Evolutionary conservation across 1,140 invertebrate genomes (phyloP), one percentile per base, ranked within the genome.

Genomic region (Drosophila mayri): DNA sequence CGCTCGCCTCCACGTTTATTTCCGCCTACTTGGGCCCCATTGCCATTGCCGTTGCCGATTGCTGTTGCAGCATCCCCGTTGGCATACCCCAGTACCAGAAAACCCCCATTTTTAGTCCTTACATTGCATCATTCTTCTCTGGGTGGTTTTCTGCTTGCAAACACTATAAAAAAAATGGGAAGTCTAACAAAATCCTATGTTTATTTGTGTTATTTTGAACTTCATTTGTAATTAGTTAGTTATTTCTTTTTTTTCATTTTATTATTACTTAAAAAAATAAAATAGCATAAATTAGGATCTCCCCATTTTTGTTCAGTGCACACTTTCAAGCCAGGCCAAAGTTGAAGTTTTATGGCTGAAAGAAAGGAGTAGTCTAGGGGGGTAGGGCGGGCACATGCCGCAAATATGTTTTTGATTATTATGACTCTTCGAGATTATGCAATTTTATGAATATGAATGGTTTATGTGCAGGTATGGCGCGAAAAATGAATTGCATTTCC

Each of bases 391-490:
- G 65, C 68, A 57, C 75, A 83, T 82, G 76, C 82, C 88, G 78
- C 87, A 83, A 91, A 90, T 90, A 90, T 90, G 87, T 83, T 91
- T 91, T 90, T 90, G 87, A 90, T 90, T 90, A 91, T 91, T 88
- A 88, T 83, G 88, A 82, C 87, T 91, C 80, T 91, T 90, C 87
- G 76, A 90, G 87, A 91, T 91, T 91, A 90, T 90, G 88, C 83
- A 90, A 91, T 90, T 90, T 90, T 91, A 87, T 91, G 87, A 90
- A 91, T 91, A 91, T 88, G 76, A 90, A 91, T 90, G 73, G 44
- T 61, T 62, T 71, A 65, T 76, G 79, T 75, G 75, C 57, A 77
- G 74, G 75, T 77, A 77, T 57, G 75, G 74, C 74, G 63, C 63
- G 73, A 76, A 49, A 76, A 78, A 78, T 78, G 64, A 78, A 70